Percentiles rank a stretch among this genome's conserved stretches.
These are phyloP conservation scores for Argynnis bischoffii DNA, from an alignment of 2,888 invertebrate species.

Conservation along the genomic window DNA sequence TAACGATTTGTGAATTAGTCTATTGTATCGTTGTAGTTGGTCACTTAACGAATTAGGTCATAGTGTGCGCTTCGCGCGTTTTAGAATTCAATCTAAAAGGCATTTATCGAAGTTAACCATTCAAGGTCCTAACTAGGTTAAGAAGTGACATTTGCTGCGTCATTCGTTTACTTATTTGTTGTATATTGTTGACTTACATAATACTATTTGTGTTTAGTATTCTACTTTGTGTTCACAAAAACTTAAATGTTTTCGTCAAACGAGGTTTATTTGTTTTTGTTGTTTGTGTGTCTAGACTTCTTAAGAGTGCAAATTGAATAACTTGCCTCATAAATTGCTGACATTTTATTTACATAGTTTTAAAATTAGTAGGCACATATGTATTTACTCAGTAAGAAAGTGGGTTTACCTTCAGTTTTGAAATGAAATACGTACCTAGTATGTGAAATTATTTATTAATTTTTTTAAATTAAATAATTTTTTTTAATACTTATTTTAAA, in stretches of 20 bases:
- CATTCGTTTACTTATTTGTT: conserved; percentile 15
- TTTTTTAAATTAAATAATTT: no score
- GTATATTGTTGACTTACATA: conserved; percentile 14
- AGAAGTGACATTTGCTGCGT: conserved; percentile 24
- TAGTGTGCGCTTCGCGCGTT: conserved; percentile 2
- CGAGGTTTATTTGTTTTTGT: conserved; percentile 11
- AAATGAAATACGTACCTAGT: no score
- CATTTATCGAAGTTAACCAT: conserved; percentile 11
- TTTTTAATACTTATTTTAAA: no score
- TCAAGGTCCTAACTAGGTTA: conserved; percentile 27
- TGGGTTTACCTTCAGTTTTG: neutral
- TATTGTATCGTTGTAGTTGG: conserved; percentile 1
- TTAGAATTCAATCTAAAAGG: conserved; percentile 16
- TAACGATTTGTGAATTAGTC: conserved; percentile 18
- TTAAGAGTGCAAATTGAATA: neutral
- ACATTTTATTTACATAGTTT: conserved; percentile 10
- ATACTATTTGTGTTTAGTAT: conserved; percentile 2
- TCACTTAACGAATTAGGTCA: conserved; percentile 17
- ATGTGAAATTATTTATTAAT: no score
- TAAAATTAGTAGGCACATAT: neutral
- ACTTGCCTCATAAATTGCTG: neutral
- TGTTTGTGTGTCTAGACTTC: conserved; percentile 11
- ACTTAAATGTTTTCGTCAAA: conserved; percentile 7
- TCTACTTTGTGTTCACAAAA: conserved; percentile 12
- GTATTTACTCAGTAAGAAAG: neutral